A percentile compares a stretch with the other conserved stretches of the same genome.
Conservation (phyloP, 2,797 vertebrate genomes). For the Gallinago nigripennis region DNA sequence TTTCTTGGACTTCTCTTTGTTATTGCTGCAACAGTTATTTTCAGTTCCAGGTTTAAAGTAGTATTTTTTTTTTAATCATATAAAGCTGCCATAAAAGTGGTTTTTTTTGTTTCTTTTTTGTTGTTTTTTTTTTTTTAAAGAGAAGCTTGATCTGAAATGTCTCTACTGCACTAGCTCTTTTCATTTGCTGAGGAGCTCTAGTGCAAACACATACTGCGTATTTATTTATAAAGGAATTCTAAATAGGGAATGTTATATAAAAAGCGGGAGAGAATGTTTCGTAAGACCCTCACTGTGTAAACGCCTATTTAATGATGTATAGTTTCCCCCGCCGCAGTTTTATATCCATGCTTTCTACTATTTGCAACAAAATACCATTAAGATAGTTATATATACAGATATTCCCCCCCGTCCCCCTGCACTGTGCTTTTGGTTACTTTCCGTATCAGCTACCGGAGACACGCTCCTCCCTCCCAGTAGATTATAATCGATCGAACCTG, state of each 20-base stretch:
- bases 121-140: neutral
- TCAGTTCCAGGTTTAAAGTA: constrained; percentile 46
- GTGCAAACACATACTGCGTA: constrained; percentile 51
- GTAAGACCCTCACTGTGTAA: constrained; percentile 60
- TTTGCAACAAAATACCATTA: constrained; percentile 72
- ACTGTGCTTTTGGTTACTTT: constrained; percentile 72
- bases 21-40: constrained; percentile 63
- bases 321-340: constrained; percentile 65
- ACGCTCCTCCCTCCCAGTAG: constrained; percentile 29
- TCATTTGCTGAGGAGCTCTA: constrained; percentile 47
- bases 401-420: constrained; percentile 46
- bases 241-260: constrained; percentile 74
- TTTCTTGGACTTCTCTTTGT: constrained; percentile 57
- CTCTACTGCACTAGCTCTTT: constrained; percentile 57
- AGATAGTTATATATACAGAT: constrained; percentile 70
- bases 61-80: neutral
- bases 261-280: constrained; percentile 69
- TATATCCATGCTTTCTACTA: constrained; percentile 74
- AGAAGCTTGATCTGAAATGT: constrained; percentile 70
- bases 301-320: constrained; percentile 66
- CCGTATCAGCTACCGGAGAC: constrained; percentile 35
- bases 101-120: neutral
- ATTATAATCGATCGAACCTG: neutral
- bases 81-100: constrained; percentile 50
- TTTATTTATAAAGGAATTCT: constrained; percentile 67